Base-by-base conservation (phyloP, 1,140 invertebrate genomes). In the Brachionus calyciflorus region DNA sequence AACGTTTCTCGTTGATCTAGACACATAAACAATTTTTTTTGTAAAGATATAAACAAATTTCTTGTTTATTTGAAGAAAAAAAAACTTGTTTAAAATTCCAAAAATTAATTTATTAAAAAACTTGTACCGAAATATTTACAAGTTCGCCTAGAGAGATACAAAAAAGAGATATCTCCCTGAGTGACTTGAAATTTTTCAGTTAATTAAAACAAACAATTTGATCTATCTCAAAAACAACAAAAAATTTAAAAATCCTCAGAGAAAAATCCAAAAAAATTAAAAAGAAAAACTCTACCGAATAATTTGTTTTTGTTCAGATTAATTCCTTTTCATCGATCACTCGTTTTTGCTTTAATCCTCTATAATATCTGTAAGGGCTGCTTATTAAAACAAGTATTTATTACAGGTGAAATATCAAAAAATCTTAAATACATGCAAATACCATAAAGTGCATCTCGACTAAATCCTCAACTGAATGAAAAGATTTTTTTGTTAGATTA, bases 341-440 rank as follows among this genome's bases (percentile, higher is more conserved):
- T 60, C 37, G 30, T 37, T n/a, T n/a, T 19, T 21, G 30, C 19
- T 33, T 60, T 33, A 28, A 60, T 14, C 55, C 55, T 60, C n/a
- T n/a, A n/a, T n/a, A n/a, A n/a, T n/a, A n/a, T n/a, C n/a, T n/a
- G n/a, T n/a, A n/a, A n/a, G 37, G 19, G 30, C 19, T 14, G 30
- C 30, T 37, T 37, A 17, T 65, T 65, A 24, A 41, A 41, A 9
- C 41, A 6, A 44, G 60, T 65, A 65, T 44, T 65, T 44, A 65
- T 65, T 65, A 65, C 60, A 65, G 60, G 60, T 65, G 60, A 65
- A 65, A 65, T 65, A 65, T 65, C 60, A 65, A 60, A 65, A 24
- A 44, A 12, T 40, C 37, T 17, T 60, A 46, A 46, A 14, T 14
- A 46, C 60, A 65, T 65, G 60, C 60, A 65, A 65, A 60, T 60